A percentile compares a stretch with the other conserved stretches of the same genome.
Evolutionary conservation across 2,797 vertebrate genomes (phyloP).

Genomic region (Cyclopterus lumpus): DNA sequence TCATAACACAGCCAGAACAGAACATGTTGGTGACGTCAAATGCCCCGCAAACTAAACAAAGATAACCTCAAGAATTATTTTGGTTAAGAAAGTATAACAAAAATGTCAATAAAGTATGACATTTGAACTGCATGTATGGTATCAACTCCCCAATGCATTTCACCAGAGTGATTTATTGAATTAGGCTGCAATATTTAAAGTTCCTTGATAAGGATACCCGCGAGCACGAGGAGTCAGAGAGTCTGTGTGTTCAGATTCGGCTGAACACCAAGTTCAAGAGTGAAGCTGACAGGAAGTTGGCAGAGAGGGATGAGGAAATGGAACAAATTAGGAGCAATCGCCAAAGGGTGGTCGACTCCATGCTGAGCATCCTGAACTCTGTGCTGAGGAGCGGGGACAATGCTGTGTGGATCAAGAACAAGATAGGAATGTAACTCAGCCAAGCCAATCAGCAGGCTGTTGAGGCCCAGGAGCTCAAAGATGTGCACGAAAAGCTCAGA

Average conservation of each 20-base stretch:
- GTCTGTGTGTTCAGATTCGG: constrained; percentile 64
- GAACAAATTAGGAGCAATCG: constrained; percentile 67
- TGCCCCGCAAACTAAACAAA: neutral
- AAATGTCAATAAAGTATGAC: constrained; percentile 3
- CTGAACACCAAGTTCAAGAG: constrained; percentile 56
- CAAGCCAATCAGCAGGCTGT: constrained; percentile 83
- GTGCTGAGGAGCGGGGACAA: constrained; percentile 53
- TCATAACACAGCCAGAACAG: neutral
- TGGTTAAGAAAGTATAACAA: neutral
- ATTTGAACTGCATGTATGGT: constrained; percentile 12
- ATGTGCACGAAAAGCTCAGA: constrained; percentile 84
- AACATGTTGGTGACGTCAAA: neutral
- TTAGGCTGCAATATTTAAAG: constrained; percentile 22
- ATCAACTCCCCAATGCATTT: constrained; percentile 23
- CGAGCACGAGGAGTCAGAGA: constrained; percentile 87
- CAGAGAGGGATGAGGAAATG: constrained; percentile 42
- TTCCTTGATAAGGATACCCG: constrained; percentile 61
- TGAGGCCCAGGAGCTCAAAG: constrained; percentile 83
- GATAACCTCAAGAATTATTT: neutral
- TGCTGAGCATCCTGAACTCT: constrained; percentile 47
- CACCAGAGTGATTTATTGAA: constrained; percentile 47
- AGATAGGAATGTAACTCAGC: constrained; percentile 87
- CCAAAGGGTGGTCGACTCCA: constrained; percentile 82
- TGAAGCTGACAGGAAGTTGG: constrained; percentile 47
- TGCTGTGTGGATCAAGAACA: constrained; percentile 86